Percentiles rank a stretch among this genome's conserved stretches.
Evolutionary conservation across 2,888 invertebrate genomes (phyloP).

Genomic region (Hesperia comma): DNA sequence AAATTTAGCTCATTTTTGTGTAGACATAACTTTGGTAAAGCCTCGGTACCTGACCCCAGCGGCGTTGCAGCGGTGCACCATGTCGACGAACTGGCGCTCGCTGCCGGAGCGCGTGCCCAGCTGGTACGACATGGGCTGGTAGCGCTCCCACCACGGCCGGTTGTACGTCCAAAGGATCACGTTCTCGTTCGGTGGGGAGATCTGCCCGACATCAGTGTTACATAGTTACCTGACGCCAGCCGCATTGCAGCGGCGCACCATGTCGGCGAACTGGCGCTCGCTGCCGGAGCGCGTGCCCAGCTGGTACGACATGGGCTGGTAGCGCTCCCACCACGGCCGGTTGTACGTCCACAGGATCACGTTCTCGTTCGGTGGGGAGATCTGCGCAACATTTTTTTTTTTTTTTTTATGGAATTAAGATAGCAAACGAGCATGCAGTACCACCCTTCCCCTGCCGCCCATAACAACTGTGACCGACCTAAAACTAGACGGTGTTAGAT

Average conservation of each 20-base stretch:
- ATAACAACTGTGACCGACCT: too few relatives aligned
- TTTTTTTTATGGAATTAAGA: too few relatives aligned
- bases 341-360: slow-evolving; percentile 73
- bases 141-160: slow-evolving; percentile 93
- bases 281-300: slow-evolving; percentile 89
- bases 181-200: slow-evolving; percentile 85
- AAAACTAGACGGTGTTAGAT: too few relatives aligned
- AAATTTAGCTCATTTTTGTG: too few relatives aligned
- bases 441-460: too few relatives aligned
- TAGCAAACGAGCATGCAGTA: too few relatives aligned
- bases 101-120: slow-evolving; percentile 89
- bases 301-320: slow-evolving; percentile 91
- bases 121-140: slow-evolving; percentile 91
- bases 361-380: slow-evolving; percentile 85
- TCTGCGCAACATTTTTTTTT: too few relatives aligned
- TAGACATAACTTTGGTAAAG: too few relatives aligned
- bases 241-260: slow-evolving; percentile 90
- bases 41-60: slow-evolving; percentile 86
- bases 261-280: slow-evolving; percentile 86
- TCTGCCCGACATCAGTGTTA: too few relatives aligned
- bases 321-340: slow-evolving; percentile 93
- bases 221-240: slow-evolving; percentile 90
- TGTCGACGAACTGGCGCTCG: slow-evolving; percentile 86
- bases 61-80: slow-evolving; percentile 90
- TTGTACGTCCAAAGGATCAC: slow-evolving; percentile 73